These are phyloP conservation scores for Eurois occulta DNA, from an alignment of 2,888 invertebrate species.

Conservation along the genomic window DNA sequence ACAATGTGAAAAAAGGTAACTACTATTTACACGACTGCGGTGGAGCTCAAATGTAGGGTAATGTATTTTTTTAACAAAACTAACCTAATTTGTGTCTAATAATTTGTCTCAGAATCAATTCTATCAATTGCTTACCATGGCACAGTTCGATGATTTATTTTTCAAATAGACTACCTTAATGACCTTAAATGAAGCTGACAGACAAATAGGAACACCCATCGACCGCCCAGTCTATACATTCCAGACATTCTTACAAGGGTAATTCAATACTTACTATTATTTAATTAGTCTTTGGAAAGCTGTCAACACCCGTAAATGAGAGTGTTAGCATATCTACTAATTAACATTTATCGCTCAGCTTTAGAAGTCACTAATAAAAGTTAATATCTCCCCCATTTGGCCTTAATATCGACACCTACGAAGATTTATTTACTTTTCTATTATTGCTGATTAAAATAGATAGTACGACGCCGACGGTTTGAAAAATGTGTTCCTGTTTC, in stretches of 20 bases:
- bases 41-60: not conserved
- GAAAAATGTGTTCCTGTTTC: slow-evolving; percentile 28
- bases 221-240: not conserved
- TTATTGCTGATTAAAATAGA: slow-evolving; percentile 69
- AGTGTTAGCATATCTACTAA: slow-evolving; percentile 73
- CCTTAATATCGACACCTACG: slow-evolving; percentile 76
- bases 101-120: not conserved
- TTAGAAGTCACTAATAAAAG: slow-evolving; percentile 76
- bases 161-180: not conserved
- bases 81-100: not conserved
- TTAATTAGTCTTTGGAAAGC: slow-evolving; percentile 68
- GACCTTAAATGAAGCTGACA: not conserved
- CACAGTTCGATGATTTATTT: not conserved
- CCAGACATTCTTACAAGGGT: slow-evolving; percentile 4
- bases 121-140: not conserved
- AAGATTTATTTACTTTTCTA: slow-evolving; percentile 77
- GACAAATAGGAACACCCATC: not conserved
- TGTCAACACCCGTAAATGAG: slow-evolving; percentile 66
- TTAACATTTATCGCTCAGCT: slow-evolving; percentile 76
- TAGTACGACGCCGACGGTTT: slow-evolving; percentile 12
- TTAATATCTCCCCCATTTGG: slow-evolving; percentile 79
- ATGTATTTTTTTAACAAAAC: not conserved
- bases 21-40: not conserved
- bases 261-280: slow-evolving; percentile 45
- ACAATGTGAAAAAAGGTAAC: not conserved